Evolutionary conservation across 2,797 vertebrate species (phyloP), one percentile per base, ranked within the genome.

Genomic region (Muraenolepis orangiensis): DNA sequence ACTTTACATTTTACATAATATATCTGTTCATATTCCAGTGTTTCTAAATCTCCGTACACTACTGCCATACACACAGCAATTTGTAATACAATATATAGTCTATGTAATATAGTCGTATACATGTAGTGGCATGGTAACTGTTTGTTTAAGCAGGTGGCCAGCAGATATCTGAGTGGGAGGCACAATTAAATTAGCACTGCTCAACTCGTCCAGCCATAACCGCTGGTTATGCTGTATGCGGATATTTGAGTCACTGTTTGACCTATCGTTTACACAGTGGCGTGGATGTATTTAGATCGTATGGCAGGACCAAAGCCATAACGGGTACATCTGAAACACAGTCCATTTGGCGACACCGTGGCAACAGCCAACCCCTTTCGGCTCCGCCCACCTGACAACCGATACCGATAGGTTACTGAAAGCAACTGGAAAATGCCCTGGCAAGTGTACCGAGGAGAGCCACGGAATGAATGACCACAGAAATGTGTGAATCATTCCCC

Each of bases 401-500:
- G 61, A 75, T 85, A 74, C 72, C 70, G 61, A 75, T 85, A 80
- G 86, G 88, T 89, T 68, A 84, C 75, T 72, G 23, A 36, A 88
- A 88, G 4, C 57, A 11, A 64, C n/a, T 64, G 87, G 75, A 72
- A 77, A 90, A 86, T 75, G 75, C 82, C 81, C 83, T 77, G 38
- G 30, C 77, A 84, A 82, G 72, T 85, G 76, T 80, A 84, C 72
- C 46, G 69, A 86, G 80, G 78, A 80, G 76, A 80, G 76, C 78
- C 84, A 88, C 84, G 82, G 82, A 86, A 80, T 74, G 29, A 83
- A 84, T 82, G 86, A 84, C 88, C 89, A 88, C 89, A 91, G 83
- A 90, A 86, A 91, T 90, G 82, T 89, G 85, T 88, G 86, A 91
- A 86, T 91, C 89, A 89, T 85, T 79, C 79, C 77, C 23, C 57